Conservation (phyloP, 2,888 invertebrate genomes). For the Aquatica leii region DNA sequence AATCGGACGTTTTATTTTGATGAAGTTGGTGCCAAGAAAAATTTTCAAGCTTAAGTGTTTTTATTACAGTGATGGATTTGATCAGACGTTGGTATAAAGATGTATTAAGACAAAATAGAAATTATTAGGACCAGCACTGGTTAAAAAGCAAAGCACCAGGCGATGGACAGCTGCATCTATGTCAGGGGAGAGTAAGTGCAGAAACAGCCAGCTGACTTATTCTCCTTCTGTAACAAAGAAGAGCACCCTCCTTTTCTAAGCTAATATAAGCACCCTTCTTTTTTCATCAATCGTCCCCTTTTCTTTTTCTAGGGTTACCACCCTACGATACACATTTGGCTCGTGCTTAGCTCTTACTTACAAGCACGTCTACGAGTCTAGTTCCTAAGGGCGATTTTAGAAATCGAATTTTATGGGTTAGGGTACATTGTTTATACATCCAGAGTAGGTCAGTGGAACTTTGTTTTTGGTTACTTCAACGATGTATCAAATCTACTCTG, state of each 20-base stretch:
- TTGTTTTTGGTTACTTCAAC: conserved; percentile 21
- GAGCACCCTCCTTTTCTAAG: conserved; percentile 52
- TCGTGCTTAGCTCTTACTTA: conserved; percentile 45
- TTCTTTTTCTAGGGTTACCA: conserved; percentile 34
- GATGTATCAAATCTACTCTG: too few species aligned
- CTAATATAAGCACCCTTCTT: conserved; percentile 48
- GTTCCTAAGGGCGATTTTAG: conserved; percentile 45
- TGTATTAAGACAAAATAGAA: too few species aligned
- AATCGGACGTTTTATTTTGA: too few species aligned
- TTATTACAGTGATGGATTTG: too few species aligned
- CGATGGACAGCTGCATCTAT: conserved; percentile 49
- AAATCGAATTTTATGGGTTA: conserved; percentile 40
- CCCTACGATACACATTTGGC: conserved; percentile 32
- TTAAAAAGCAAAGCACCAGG: conserved; percentile 31
- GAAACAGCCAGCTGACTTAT: conserved; percentile 60
- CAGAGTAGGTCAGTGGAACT: conserved; percentile 52
- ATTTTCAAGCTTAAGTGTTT: too few species aligned
- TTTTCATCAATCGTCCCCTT: conserved; percentile 47
- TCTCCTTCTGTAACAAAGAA: conserved; percentile 60
- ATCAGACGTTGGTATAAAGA: too few species aligned
- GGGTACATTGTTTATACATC: conserved; percentile 40
- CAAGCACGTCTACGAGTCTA: conserved; percentile 30
- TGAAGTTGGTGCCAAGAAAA: too few species aligned
- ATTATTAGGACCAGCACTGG: conserved; percentile 22
- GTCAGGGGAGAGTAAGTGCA: conserved; percentile 37